phyloP scores from a whole-genome alignment of 2,797 vertebrate species.

The Anniella stebbinsi region DNA sequence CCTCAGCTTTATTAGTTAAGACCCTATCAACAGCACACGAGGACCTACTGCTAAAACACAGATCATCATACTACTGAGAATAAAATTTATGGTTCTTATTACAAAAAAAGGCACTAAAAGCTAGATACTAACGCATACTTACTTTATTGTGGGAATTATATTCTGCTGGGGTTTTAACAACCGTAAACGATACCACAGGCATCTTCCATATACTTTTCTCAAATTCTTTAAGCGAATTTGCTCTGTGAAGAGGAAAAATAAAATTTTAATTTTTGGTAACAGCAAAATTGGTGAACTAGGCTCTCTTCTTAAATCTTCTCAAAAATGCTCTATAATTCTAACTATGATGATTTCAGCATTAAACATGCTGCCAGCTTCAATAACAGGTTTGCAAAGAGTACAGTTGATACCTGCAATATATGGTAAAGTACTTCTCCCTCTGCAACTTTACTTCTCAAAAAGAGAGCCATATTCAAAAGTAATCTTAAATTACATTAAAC shows the following conservation, averaged over 20 bases:
- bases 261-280: background rate
- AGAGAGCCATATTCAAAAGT: background rate
- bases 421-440: background rate
- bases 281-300: background rate
- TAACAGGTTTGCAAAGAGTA: background rate
- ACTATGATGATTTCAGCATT: background rate
- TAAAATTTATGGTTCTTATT: background rate
- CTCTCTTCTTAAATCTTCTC: background rate
- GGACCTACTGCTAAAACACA: background rate
- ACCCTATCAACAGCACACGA: background rate
- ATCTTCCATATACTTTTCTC: slow-evolving; percentile 94
- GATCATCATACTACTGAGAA: background rate
- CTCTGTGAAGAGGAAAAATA: slow-evolving; percentile 81
- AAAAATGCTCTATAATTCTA: background rate
- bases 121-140: slow-evolving; percentile 70
- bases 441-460: slow-evolving; percentile 9
- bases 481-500: background rate
- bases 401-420: background rate
- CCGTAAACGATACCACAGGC: slow-evolving; percentile 95
- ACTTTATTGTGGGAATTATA: slow-evolving; percentile 95
- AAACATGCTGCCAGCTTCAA: background rate
- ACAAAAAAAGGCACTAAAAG: background rate
- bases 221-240: slow-evolving; percentile 97
- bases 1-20: background rate
- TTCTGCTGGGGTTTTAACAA: slow-evolving; percentile 96